Conservation (phyloP, 2,113 vertebrate species). For the Oreochromis niloticus region DNA sequence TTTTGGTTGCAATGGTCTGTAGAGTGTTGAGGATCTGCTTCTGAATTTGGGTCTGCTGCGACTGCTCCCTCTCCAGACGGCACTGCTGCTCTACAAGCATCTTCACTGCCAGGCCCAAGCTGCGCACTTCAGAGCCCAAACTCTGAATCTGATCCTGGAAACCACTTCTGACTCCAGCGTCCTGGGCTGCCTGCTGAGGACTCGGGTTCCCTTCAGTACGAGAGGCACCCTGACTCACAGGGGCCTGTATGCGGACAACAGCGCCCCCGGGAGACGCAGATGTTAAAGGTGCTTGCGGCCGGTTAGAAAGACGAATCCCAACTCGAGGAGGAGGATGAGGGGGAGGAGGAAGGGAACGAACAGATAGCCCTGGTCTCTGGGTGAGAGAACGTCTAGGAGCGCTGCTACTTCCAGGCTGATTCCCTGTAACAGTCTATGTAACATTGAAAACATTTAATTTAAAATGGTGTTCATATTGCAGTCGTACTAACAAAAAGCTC, state of each 20-base stretch:
- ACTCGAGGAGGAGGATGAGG: conserved; percentile 52
- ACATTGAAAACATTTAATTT: background rate
- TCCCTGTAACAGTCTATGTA: conserved; percentile 50
- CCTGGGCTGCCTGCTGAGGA: conserved; percentile 44
- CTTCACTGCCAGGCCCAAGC: conserved; percentile 72
- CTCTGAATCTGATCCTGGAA: conserved; percentile 71
- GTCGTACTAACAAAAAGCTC: background rate
- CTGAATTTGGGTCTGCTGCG: conserved; percentile 80
- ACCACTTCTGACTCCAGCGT: background rate
- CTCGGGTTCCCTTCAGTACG: conserved; percentile 39
- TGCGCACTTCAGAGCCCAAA: conserved; percentile 70
- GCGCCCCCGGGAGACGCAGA: conserved; percentile 24
- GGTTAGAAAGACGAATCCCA: conserved; percentile 58
- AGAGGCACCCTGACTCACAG: conserved; percentile 22
- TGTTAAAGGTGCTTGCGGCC: conserved; percentile 9
- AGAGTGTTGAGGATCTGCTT: conserved; percentile 79
- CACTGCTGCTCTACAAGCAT: conserved; percentile 74
- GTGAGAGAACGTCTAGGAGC: conserved; percentile 39
- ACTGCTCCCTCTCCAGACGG: conserved; percentile 75
- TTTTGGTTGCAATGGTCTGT: conserved; percentile 70
- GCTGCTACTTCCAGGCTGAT: conserved; percentile 24
- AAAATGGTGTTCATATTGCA: background rate
- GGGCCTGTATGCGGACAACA: conserved; percentile 23
- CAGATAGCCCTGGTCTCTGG: conserved; percentile 39
- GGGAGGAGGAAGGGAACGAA: conserved; percentile 40